Conservation (phyloP, 2,888 invertebrate genomes). For the Stenolophus ochropezus region DNA sequence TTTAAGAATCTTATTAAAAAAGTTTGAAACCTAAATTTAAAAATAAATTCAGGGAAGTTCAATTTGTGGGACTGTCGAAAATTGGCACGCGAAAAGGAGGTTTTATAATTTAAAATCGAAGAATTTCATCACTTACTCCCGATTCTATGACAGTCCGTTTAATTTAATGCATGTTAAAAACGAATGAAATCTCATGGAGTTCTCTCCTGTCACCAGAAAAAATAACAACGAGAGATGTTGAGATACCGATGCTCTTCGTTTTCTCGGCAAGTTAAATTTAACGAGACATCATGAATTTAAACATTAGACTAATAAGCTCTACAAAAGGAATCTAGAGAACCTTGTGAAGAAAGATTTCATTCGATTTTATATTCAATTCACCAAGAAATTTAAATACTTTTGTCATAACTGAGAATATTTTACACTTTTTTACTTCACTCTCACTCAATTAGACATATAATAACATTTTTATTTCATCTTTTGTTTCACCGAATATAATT, state of each 20-base stretch:
- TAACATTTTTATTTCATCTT: neutral
- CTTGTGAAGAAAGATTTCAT: slow-evolving; percentile 15
- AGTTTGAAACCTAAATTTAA: slow-evolving; percentile 45
- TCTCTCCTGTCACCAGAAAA: neutral
- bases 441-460: neutral
- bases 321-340: slow-evolving; percentile 34
- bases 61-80: slow-evolving; percentile 45
- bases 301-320: slow-evolving; percentile 36
- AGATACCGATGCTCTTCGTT: neutral
- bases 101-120: slow-evolving; percentile 42
- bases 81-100: slow-evolving; percentile 22
- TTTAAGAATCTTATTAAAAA: slow-evolving; percentile 44
- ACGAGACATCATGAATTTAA: slow-evolving; percentile 38
- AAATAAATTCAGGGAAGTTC: slow-evolving; percentile 30
- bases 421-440: neutral
- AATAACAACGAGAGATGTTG: slow-evolving; percentile 33
- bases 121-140: slow-evolving; percentile 40
- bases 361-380: slow-evolving; percentile 24
- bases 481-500: neutral
- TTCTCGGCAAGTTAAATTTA: slow-evolving; percentile 31
- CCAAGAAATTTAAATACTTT: slow-evolving; percentile 2
- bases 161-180: slow-evolving; percentile 44
- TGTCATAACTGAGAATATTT: slow-evolving; percentile 7
- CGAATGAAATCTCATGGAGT: slow-evolving; percentile 18
- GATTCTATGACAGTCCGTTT: slow-evolving; percentile 26